Base-by-base conservation (phyloP, 2,888 invertebrate species). In the Pseudococcus jackbeardsleyi region DNA sequence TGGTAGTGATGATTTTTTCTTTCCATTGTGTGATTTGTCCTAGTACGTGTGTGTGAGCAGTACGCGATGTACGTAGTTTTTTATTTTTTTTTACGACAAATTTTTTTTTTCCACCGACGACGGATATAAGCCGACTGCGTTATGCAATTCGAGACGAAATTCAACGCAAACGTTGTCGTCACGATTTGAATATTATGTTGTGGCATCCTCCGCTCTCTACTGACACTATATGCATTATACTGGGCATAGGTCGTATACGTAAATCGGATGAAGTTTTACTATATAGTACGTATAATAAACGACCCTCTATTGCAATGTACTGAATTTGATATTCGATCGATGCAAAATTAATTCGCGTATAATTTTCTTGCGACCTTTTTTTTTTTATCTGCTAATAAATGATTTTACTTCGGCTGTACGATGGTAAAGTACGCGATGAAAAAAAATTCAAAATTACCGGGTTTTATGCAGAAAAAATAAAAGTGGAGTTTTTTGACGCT, bases 331-430 rank as follows among this genome's bases (percentile, higher is more conserved):
- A 82, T 82, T 82, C 79, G 79, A 82, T 82, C 79, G 79, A 82
- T 82, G 79, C 46, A 46, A 82, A 82, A 82, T 82, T 82, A 82
- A 82, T 82, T 82, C 79, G n/a, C 46, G 79, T 82, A 46, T 82
- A 82, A 82, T 82, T 82, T 46, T 42, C 42, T 82, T 82, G 46
- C 79, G 79, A 46, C 79, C 79, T 82, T 82, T 82, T 82, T 82
- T 82, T 82, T 42, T 82, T 82, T 82, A 33, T 82, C 33, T 46
- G 19, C 33, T 46, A 82, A 72, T 33, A 72, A 72, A 72, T 33
- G 72, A 17, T 26, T 72, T 72, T 72, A 33, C 33, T 72, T 72
- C 72, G 33, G 39, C 72, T 0, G n/a, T n/a, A 39, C 33, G 33
- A 22, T 11, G n/a, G 22, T 0, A 22, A 22, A n/a, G 22, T 33